Conservation (phyloP, 2,797 vertebrate species). For the Rallus crepitans region DNA sequence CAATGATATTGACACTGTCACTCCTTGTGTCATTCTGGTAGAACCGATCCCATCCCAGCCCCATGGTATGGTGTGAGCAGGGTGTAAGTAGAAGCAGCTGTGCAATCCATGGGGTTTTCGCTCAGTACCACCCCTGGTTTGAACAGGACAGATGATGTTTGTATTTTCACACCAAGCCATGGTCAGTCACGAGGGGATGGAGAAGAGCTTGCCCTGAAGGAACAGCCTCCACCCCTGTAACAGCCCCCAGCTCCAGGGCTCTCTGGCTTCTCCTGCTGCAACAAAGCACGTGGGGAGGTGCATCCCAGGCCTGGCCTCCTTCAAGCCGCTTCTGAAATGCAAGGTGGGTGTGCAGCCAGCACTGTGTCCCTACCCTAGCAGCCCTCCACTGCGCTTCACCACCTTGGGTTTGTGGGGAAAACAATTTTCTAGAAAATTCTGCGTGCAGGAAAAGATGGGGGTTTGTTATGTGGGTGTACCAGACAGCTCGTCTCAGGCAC, state of each 20-base stretch:
- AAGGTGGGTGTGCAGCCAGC: background rate
- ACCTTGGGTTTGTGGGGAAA: background rate
- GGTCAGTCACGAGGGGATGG: background rate
- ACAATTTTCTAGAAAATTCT: background rate
- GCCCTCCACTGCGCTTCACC: background rate
- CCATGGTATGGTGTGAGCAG: rapidly evolving
- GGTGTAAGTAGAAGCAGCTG: background rate
- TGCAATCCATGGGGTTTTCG: rapidly evolving
- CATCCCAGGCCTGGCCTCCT: rapidly evolving
- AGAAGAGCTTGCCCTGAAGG: rapidly evolving
- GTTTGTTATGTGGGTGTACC: rapidly evolving
- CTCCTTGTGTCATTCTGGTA: background rate
- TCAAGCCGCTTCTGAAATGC: rapidly evolving
- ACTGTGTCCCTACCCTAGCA: rapidly evolving
- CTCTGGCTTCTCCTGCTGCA: background rate
- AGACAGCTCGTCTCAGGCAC: background rate
- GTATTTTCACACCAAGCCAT: rapidly evolving
- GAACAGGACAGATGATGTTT: background rate
- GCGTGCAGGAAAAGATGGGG: background rate
- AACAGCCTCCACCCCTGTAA: rapidly evolving
- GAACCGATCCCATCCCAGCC: background rate
- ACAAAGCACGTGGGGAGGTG: background rate
- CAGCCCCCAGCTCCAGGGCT: rapidly evolving
- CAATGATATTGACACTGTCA: conserved; percentile 20
- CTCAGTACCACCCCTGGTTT: rapidly evolving